Evolutionary conservation across 2,113 vertebrate genomes (phyloP), one percentile per base, ranked within the genome.

Genomic region (Chionomys nivalis): DNA sequence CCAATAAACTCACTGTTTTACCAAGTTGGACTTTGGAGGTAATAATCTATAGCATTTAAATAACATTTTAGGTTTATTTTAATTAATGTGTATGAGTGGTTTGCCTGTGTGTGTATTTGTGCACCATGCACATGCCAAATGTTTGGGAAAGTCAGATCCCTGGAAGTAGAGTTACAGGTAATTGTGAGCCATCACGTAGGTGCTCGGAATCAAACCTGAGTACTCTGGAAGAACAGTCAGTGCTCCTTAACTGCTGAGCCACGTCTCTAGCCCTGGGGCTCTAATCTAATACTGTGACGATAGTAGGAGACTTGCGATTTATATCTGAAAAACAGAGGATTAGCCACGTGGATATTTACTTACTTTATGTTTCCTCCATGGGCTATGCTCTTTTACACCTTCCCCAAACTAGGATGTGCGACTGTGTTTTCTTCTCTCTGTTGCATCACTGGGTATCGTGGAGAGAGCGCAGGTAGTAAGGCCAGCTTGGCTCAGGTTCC

Each of bases 311-410:
- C 4, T 7, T 61, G 66, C 36, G 11, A 73, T 44, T n/a, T 21
- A 78, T 49, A 65, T 13, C 76, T 94, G 44, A 68, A 68, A 77
- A 82, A 26, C 81, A 16, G 39, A 39, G 61, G 39, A 63, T 79
- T 76, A 83, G 14, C 23, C 47, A 90, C 19, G 39, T 68, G 83
- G 12, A 75, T 72, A 52, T 52, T 52, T 52, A 58, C 75, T 89
- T 87, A 85, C 39, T 91, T 91, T 76, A 76, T 26, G 75, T 86
- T 86, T 94, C 28, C 86, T 92, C 75, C 42, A 7, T 33, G 21
- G 17, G 23, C 9, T 58, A 28, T 17, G n/a, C 33, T 78, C 55
- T 16, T 42, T 61, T 36, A 77, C 16, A 33, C 61, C 44, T 94
- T 89, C 83, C 19, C 42, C 17, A 73, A 66, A 52, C 11, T 7